Percentiles rank a stretch among this genome's conserved stretches.
Conservation (phyloP, 2,797 vertebrate species). For the Pipistrellus pygmaeus region DNA sequence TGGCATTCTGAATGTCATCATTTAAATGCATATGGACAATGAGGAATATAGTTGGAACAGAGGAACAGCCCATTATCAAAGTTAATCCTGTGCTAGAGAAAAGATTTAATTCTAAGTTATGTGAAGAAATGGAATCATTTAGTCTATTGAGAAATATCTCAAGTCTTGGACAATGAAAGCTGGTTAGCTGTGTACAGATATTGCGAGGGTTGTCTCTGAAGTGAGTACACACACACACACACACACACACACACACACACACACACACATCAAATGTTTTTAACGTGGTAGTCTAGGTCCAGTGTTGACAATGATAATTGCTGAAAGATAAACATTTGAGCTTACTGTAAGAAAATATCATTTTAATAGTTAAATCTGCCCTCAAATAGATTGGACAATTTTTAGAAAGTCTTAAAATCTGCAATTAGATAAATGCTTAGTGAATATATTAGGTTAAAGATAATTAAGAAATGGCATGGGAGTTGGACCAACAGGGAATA, state of each 20-base stretch:
- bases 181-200: background rate
- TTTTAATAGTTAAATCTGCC: slow-evolving; percentile 16
- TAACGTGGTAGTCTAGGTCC: background rate
- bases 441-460: background rate
- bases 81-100: background rate
- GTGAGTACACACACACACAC: no score
- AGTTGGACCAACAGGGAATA: background rate
- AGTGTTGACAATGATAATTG: background rate
- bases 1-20: background rate
- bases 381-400: background rate
- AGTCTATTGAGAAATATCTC: background rate
- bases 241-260: background rate
- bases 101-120: background rate
- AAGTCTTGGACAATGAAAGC: background rate
- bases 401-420: background rate
- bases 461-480: background rate
- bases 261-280: background rate
- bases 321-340: background rate
- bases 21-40: background rate
- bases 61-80: background rate
- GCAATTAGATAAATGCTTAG: background rate
- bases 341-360: background rate
- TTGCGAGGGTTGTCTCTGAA: background rate
- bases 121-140: background rate
- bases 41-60: background rate